Conservation (phyloP, 2,888 invertebrate species). For the Trissolcus brochymenae region DNA sequence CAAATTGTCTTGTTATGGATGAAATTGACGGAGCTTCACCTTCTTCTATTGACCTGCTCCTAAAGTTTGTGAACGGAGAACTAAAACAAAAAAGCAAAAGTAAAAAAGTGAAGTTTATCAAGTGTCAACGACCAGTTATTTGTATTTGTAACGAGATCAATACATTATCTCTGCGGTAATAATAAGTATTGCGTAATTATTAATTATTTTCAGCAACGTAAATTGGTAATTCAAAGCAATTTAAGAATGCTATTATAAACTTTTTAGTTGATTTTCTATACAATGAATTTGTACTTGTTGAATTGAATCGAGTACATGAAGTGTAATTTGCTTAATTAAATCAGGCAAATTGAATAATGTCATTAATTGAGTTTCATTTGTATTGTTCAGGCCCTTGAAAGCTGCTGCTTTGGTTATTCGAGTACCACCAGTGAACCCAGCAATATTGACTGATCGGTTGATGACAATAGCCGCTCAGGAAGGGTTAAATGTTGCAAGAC, state of each 20-base stretch:
- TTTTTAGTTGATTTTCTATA: not conserved
- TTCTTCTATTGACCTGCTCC: conserved; percentile 89
- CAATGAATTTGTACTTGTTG: conserved; percentile 2
- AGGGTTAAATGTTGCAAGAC: conserved; percentile 82
- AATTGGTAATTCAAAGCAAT: not conserved
- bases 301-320: conserved; percentile 1
- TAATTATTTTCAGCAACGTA: not conserved
- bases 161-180: conserved; percentile 86
- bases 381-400: conserved; percentile 64
- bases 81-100: conserved; percentile 70
- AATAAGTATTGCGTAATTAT: conserved; percentile 1
- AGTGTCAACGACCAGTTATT: conserved; percentile 91
- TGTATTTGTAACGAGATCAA: conserved; percentile 98
- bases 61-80: conserved; percentile 86
- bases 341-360: conserved; percentile 24
- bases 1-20: conserved; percentile 95
- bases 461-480: conserved; percentile 83
- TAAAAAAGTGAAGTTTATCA: conserved; percentile 77
- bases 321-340: conserved; percentile 4
- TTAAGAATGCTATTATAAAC: no score
- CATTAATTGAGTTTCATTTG: conserved; percentile 68
- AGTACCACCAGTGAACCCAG: conserved; percentile 71
- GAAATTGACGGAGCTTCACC: conserved; percentile 98
- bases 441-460: conserved; percentile 80
- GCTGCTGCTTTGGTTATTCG: conserved; percentile 67